A percentile compares a stretch with the other conserved stretches of the same genome.
phyloP scores from a whole-genome alignment of 2,797 vertebrate species.

The Eulemur albifrons region DNA sequence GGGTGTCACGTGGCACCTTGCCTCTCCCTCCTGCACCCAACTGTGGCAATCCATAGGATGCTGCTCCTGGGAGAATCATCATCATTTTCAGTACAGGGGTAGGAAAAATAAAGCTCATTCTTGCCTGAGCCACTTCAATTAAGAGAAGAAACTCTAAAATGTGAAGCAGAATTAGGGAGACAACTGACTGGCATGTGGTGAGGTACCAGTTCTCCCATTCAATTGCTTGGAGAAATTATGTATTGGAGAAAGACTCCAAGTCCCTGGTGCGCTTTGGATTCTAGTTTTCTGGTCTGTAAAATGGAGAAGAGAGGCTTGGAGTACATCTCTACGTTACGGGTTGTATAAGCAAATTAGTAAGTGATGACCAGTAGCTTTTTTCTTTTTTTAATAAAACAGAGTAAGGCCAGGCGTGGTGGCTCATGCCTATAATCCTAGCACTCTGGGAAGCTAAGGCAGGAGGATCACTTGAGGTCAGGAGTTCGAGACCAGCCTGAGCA shows the following conservation, averaged over 20 bases:
- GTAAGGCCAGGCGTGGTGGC: too few relatives aligned
- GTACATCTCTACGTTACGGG: neutral
- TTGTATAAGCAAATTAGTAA: neutral
- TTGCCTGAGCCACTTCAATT: neutral
- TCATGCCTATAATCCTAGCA: too few relatives aligned
- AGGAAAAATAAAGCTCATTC: slow-evolving; percentile 23
- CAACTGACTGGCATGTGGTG: neutral
- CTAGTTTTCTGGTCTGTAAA: neutral
- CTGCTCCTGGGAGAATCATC: neutral
- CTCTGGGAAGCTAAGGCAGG: too few relatives aligned
- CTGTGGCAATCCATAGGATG: neutral
- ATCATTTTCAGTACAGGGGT: neutral
- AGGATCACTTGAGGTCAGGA: too few relatives aligned
- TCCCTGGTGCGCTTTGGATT: neutral
- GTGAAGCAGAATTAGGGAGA: neutral
- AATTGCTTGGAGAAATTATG: neutral
- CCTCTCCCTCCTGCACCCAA: neutral
- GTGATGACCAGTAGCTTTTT: neutral
- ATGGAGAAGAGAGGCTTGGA: neutral
- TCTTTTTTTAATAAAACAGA: neutral
- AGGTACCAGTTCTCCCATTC: neutral
- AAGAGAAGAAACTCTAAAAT: neutral
- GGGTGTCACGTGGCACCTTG: slow-evolving; percentile 29
- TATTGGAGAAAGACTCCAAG: neutral
- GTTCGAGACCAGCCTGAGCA: too few relatives aligned